Base-by-base conservation (phyloP, 2,113 vertebrate species). In the Arenaria interpres region DNA sequence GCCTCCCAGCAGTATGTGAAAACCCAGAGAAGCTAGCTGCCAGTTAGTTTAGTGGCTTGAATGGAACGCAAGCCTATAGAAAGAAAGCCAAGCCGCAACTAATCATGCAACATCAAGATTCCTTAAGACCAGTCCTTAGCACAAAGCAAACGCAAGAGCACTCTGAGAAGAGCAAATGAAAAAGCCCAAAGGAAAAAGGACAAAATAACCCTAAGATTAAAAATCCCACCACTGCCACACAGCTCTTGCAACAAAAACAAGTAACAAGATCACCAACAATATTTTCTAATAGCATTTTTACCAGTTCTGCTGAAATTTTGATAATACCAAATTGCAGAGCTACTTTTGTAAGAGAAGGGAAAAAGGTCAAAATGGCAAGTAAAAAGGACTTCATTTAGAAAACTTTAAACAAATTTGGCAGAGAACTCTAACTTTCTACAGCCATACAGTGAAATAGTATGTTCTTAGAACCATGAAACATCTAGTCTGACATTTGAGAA, bases 1-100 rank as follows among this genome's bases (percentile, higher is more conserved):
- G 91, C 93, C 96, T 97, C 93, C 64, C 74, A 91, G 85, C 85
- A 92, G 66, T 75, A 87, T 10, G 12, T 91, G 92, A 85, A 95
- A 96, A 90, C 50, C 66, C 59, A 77, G 89, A 83, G 75, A 93
- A 94, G 56, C 33, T 92, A 9, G 3, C 56, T 97, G 92, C 92
- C 94, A 97, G 93, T 96, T 94, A 94, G 85, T 82, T 97, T 82
- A 95, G 82, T 96, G 95, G 93, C 94, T 97, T 94, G 90, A 97
- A 95, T 69, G 78, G 85, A 95, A 95, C 33, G 1, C 72, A 91
- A 96, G 81, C 75, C 82, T 67, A 77, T 12, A 80, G 54, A 90
- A 62, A 60, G 62, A 90, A 96, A 94, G 96, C 96, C 96, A 97
- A 97, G 72, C 93, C 41, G 0, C 95, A 95, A 96, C 96, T 86